Evolutionary conservation across 2,113 vertebrate species (phyloP), one percentile per base, ranked within the genome.

Genomic region (Opisthocomus hoazin): DNA sequence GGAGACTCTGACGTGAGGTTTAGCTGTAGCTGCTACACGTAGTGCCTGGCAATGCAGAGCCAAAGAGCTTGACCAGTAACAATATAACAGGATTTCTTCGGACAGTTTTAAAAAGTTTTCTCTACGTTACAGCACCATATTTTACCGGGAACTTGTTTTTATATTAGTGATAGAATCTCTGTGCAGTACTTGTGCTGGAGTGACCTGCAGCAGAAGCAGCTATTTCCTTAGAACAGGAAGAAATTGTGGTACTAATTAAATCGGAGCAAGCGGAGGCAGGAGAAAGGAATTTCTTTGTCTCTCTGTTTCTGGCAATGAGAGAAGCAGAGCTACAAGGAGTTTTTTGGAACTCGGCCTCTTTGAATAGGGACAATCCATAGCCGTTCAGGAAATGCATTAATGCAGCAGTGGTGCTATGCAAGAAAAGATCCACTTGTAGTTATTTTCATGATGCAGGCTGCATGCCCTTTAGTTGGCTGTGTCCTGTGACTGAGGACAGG

Each of bases 231-330:
- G 19, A 34, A 84, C 15, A 32, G 51, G 39, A 87, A 91, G 71
- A 91, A 79, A 64, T 39, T 22, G 6, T 29, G 15, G 4, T 63
- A 9, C 13, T 90, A 81, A 85, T 79, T 92, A 87, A 30, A 95
- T 87, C 27, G 24, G 32, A 78, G 48, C 94, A 91, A 90, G 90
- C 34, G 61, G 50, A 73, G 68, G 57, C 80, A 94, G 21, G 57
- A 91, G 60, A 58, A 75, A 70, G n/a, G 89, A 90, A 93, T 89
- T 87, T 92, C 60, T 87, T 92, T 84, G 69, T 84, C 9, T 86
- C 9, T 86, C 39, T 71, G 10, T 22, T 79, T 69, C 75, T 94
- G 84, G 63, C 71, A 83, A 63, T 16, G 45, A 89, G 29, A 73
- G 32, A 82, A 96, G 79, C 22, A 64, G 63, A 69, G 87, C 91